Evolutionary conservation across 2,113 vertebrate species (phyloP).

Genomic region (Trichechus manatus): DNA sequence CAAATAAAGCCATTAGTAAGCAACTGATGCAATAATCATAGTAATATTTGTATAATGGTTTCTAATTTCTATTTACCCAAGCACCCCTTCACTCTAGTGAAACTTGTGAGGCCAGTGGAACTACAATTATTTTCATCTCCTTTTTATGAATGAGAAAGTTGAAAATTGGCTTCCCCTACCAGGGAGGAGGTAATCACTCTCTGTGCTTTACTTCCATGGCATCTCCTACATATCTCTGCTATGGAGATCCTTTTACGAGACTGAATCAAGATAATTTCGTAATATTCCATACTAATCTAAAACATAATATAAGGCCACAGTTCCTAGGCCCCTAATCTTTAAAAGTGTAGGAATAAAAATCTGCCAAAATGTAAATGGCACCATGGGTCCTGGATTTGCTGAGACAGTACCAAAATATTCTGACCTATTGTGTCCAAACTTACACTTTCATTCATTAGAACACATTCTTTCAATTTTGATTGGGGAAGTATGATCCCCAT

Average conservation of each 20-base stretch:
- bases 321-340: neutral
- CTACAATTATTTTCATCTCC: neutral
- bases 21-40: too few relatives aligned
- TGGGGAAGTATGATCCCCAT: neutral
- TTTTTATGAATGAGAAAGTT: neutral
- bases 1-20: neutral
- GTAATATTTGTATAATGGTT: too few relatives aligned
- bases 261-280: neutral
- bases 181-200: neutral
- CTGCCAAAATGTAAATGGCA: neutral
- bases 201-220: neutral
- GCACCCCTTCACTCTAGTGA: neutral
- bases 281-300: neutral
- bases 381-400: neutral
- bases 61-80: neutral
- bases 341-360: slow-evolving; percentile 46
- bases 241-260: neutral
- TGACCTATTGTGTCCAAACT: neutral
- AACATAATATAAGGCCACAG: neutral
- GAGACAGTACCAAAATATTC: neutral
- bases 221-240: neutral
- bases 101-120: neutral
- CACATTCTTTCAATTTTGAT: neutral
- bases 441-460: neutral
- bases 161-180: neutral